Evolutionary conservation across 2,113 vertebrate genomes (phyloP).

Genomic region (Eurypyga helias): DNA sequence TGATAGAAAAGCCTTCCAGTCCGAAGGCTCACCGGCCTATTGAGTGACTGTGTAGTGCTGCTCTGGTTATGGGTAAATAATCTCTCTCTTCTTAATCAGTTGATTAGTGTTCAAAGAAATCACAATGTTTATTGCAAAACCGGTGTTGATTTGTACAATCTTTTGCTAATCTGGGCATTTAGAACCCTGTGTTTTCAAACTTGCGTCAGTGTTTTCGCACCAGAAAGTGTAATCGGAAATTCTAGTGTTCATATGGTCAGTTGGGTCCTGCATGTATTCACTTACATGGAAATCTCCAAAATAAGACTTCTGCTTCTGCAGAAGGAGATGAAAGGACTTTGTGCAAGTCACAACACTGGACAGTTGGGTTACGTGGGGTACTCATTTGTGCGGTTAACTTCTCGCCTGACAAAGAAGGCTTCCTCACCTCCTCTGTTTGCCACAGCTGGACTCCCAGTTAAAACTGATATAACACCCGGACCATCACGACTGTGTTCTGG

Average conservation of each 20-base stretch:
- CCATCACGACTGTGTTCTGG: conserved; percentile 95
- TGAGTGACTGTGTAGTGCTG: not conserved
- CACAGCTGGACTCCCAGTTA: conserved; percentile 95
- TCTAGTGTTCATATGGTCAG: not conserved
- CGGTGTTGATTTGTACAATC: not conserved
- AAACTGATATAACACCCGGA: conserved; percentile 95
- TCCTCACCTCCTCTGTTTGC: not conserved
- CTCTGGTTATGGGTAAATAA: not conserved
- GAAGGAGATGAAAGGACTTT: not conserved
- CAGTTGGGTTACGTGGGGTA: not conserved
- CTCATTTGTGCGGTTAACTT: not conserved
- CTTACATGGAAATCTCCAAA: not conserved
- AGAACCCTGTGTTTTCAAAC: not conserved
- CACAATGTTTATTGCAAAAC: not conserved
- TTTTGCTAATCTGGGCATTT: not conserved
- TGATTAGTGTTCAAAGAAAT: not conserved
- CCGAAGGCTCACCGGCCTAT: not conserved
- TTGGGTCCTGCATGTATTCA: not conserved
- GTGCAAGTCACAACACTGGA: not conserved
- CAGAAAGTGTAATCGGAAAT: not conserved
- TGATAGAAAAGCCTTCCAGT: not conserved
- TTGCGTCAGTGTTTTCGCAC: accelerated
- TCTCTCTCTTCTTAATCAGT: not conserved
- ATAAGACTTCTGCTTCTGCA: not conserved
- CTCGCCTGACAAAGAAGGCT: not conserved